Evolutionary conservation across 2,113 vertebrate species (phyloP).

Genomic region (Leptocoma aspasia): DNA sequence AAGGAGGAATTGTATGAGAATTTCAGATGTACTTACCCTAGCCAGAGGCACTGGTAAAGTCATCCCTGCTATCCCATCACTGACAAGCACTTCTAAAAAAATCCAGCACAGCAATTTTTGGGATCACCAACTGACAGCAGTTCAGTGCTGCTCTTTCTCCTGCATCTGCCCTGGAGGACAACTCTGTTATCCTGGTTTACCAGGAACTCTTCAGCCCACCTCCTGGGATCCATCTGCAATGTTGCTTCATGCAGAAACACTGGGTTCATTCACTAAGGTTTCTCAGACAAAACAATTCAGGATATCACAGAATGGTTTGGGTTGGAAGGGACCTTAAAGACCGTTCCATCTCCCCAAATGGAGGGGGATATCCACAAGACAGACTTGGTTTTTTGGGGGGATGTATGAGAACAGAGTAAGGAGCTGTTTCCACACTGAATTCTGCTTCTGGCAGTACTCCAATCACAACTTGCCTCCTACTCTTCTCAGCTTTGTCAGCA

Average conservation of each 20-base stretch:
- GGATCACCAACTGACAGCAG: not conserved
- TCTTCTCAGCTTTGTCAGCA: not conserved
- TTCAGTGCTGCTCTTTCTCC: not conserved
- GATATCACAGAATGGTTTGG: not conserved
- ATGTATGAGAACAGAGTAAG: rapidly evolving
- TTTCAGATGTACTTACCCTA: not conserved
- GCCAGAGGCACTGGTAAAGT: not conserved
- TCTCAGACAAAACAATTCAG: not conserved
- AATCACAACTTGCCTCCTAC: not conserved
- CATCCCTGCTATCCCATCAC: not conserved
- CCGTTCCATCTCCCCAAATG: not conserved
- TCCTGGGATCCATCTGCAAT: not conserved
- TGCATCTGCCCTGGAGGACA: not conserved
- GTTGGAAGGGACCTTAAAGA: not conserved
- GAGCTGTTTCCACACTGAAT: not conserved
- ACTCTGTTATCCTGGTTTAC: not conserved
- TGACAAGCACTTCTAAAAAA: not conserved
- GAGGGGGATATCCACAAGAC: not conserved
- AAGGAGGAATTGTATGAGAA: not conserved
- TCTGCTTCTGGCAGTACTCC: not conserved
- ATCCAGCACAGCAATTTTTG: rapidly evolving
- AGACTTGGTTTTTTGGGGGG: not conserved
- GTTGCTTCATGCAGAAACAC: not conserved
- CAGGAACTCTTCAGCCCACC: not conserved
- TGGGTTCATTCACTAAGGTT: not conserved